These are phyloP conservation scores for Oophaga pumilio DNA, from an alignment of 2,113 vertebrate species.

Conservation along the genomic window DNA sequence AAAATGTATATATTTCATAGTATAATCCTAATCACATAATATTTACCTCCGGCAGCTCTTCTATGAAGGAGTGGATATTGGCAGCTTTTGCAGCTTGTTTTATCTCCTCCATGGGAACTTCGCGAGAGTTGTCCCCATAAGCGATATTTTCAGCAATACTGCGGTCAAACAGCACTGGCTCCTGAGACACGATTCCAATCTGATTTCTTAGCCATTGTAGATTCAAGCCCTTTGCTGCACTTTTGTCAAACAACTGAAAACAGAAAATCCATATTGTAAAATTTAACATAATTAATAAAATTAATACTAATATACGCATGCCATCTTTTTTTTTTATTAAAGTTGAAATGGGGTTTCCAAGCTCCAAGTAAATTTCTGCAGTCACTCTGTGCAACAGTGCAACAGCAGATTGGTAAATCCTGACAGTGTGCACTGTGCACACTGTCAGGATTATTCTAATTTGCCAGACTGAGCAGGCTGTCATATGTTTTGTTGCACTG, in stretches of 20 bases:
- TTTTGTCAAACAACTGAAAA: slow-evolving; percentile 64
- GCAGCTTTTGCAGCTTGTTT: slow-evolving; percentile 64
- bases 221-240: slow-evolving; percentile 60
- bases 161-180: slow-evolving; percentile 69
- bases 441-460: too few relatives aligned
- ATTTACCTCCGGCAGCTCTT: slow-evolving; percentile 66
- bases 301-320: background rate
- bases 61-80: slow-evolving; percentile 67
- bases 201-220: slow-evolving; percentile 67
- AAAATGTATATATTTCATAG: background rate
- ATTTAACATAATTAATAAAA: background rate
- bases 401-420: too few relatives aligned
- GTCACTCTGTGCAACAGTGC: too few relatives aligned
- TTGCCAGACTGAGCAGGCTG: too few relatives aligned
- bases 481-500: too few relatives aligned
- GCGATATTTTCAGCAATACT: slow-evolving; percentile 68
- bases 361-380: too few relatives aligned
- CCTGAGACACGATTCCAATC: slow-evolving; percentile 65
- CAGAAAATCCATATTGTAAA: slow-evolving; percentile 32
- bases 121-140: slow-evolving; percentile 64
- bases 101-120: slow-evolving; percentile 65
- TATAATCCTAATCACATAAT: background rate
- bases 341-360: too few relatives aligned
- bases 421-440: too few relatives aligned
- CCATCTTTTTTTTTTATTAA: too few relatives aligned